A percentile compares a stretch with the other conserved stretches of the same genome.
Conservation (phyloP, 2,797 vertebrate species). For the Heliangelus exortis region DNA sequence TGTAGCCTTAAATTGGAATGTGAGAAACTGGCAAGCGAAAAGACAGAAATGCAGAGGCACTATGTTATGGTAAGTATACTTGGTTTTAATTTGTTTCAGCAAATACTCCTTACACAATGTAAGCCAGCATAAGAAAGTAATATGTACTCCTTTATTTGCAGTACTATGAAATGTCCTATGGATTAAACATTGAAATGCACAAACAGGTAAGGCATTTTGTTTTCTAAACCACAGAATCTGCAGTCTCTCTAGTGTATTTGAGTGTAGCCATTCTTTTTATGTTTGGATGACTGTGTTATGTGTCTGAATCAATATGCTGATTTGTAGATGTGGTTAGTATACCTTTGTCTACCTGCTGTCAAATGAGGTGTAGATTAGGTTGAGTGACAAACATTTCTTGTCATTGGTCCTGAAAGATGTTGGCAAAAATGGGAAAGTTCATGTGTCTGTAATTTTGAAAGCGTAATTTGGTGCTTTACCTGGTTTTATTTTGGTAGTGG, state of each 20-base stretch:
- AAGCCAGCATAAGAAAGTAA: background rate
- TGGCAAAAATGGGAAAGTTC: background rate
- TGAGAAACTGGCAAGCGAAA: conserved; percentile 97
- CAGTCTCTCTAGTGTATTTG: background rate
- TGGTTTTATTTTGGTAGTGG: conserved; percentile 7
- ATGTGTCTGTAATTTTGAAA: background rate
- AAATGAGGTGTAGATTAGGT: background rate
- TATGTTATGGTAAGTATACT: conserved; percentile 92
- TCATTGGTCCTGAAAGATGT: background rate
- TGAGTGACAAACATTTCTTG: background rate
- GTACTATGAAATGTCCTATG: conserved; percentile 99
- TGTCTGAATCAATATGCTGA: background rate
- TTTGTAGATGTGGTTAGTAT: background rate
- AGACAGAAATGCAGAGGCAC: conserved; percentile 98
- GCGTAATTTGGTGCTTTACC: background rate
- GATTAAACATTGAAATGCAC: conserved; percentile 98
- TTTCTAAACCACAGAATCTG: conserved; percentile 4
- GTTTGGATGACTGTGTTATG: background rate
- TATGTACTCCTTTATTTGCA: conserved; percentile 73
- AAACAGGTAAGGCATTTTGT: conserved; percentile 86
- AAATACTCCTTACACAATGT: background rate
- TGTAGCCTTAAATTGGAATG: conserved; percentile 95
- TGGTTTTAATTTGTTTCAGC: background rate
- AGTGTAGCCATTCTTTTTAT: background rate
- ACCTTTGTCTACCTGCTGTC: conserved; percentile 12